Evolutionary conservation across 2,888 invertebrate genomes (phyloP).

Genomic region (Cataglyphis livida): DNA sequence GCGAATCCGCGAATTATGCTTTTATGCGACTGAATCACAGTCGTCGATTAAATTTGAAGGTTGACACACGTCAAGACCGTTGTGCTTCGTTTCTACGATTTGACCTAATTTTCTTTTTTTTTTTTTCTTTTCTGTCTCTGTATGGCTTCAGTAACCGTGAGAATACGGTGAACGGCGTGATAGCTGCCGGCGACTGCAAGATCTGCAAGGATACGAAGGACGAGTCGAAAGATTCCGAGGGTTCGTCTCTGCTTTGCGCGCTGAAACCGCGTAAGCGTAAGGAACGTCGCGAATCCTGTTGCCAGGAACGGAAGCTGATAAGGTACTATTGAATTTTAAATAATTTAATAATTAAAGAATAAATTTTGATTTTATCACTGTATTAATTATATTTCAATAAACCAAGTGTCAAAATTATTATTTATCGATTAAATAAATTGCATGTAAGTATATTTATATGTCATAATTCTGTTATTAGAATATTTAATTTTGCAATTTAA

Average conservation of each 20-base stretch:
- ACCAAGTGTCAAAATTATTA: neutral
- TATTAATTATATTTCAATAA: neutral
- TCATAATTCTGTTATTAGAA: neutral
- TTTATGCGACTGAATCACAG: conserved; percentile 29
- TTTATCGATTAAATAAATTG: neutral
- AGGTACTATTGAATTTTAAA: conserved; percentile 76
- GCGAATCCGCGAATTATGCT: neutral
- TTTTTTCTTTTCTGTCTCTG: neutral
- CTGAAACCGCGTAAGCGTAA: conserved; percentile 88
- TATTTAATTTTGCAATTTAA: conserved; percentile 14
- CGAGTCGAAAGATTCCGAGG: conserved; percentile 86
- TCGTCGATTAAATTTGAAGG: conserved; percentile 38
- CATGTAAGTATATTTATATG: neutral
- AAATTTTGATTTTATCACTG: neutral
- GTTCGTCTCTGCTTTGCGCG: conserved; percentile 87
- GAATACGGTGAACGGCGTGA: conserved; percentile 78
- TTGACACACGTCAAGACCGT: conserved; percentile 41
- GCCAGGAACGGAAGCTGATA: conserved; percentile 83
- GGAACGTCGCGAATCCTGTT: conserved; percentile 88
- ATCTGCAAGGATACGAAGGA: conserved; percentile 81
- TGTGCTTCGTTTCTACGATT: conserved; percentile 25
- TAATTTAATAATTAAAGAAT: neutral
- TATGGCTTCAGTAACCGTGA: conserved; percentile 80
- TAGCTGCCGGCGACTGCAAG: conserved; percentile 80
- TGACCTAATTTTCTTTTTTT: conserved; percentile 38